Conservation (phyloP, 2,113 vertebrate species). For the Cephalopterus ornatus region DNA sequence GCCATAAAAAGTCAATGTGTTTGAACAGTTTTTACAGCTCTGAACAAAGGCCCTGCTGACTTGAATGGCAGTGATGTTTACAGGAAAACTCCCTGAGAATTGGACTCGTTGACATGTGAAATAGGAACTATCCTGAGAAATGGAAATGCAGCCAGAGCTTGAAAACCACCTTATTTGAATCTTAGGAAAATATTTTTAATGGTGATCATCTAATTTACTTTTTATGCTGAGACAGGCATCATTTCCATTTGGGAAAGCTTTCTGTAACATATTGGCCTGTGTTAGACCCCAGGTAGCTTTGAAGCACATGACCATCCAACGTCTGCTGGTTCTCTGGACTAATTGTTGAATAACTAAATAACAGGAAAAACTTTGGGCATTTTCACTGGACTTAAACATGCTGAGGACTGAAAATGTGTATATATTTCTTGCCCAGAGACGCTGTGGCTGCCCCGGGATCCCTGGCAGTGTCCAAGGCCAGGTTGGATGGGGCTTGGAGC, state of each 20-base stretch:
- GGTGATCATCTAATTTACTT: neutral
- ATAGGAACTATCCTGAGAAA: neutral
- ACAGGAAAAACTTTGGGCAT: neutral
- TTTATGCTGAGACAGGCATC: neutral
- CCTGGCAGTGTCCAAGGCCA: neutral
- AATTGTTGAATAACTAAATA: neutral
- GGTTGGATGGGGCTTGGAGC: neutral
- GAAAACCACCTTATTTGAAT: neutral
- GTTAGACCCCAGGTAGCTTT: neutral
- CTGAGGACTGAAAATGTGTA: neutral
- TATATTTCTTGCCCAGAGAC: neutral
- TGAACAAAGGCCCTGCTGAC: neutral
- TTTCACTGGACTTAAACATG: neutral
- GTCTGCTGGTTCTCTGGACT: neutral
- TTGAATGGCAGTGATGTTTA: neutral
- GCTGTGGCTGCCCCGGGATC: neutral
- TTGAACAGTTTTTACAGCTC: neutral
- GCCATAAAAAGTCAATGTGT: neutral
- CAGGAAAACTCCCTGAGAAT: neutral
- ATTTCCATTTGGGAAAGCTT: neutral
- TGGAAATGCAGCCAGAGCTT: neutral
- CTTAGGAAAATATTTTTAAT: neutral
- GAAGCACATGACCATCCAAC: neutral
- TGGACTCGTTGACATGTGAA: conserved; percentile 40
- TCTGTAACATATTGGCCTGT: rapidly evolving